Evolutionary conservation across 2,888 invertebrate species (phyloP), one percentile per base, ranked within the genome.

Genomic region (Cerastis leucographa): DNA sequence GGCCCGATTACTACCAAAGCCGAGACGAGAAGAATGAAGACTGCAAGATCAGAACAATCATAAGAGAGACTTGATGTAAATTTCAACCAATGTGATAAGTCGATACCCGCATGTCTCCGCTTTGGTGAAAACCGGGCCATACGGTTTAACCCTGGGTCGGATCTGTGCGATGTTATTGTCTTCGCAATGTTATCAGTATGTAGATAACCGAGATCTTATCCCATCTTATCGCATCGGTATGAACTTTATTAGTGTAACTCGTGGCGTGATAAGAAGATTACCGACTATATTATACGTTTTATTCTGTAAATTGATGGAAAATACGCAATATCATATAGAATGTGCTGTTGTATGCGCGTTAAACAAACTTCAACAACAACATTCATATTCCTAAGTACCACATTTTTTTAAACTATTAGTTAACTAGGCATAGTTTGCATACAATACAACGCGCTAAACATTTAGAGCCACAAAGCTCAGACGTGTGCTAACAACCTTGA

Each of bases 401-500:
- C 59, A 14, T 1, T 40, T 40, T 6, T 40, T 40, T 40, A 54
- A 35, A 61, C 19, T 35, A 35, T 8, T 25, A 8, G 29, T 29
- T 29, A 59, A 29, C 29, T 35, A 19, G 6, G 25, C 29, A 59
- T 54, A 54, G 19, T 54, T 12, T 14, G 22, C n/a, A n/a, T 29
- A 17, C 35, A 19, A 61, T 35, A 19, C 29, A 61, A 35, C 0
- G 4, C 29, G 19, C 9, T 61, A 61, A 29, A 61, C 19, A 35
- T 11, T 19, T 19, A 25, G 56, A 25, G 59, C 59, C 59, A 61
- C 59, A 61, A 35, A 61, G 61, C 29, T 5, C 29, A 29, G 59
- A 59, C 46, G 25, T 25, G 68, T 51, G 42, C 61, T n/a, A 42
- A 17, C 62, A 56, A 76, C 86, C 84, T 86, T 86, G 83, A 86